Evolutionary conservation across 2,113 vertebrate genomes (phyloP).

Genomic region (Meleagris gallopavo): DNA sequence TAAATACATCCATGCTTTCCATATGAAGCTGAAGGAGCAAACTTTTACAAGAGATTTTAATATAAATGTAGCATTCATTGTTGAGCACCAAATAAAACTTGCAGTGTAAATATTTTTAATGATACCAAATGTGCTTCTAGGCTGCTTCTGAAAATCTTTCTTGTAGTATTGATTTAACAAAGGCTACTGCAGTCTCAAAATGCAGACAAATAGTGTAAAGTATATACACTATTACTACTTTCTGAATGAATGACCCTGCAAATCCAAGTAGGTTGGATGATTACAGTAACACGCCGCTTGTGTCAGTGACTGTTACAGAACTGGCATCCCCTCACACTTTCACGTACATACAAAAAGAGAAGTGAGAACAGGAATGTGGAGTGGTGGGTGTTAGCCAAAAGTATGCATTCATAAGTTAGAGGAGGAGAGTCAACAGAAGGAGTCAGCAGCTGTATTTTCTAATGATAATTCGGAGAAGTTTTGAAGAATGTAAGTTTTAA

Average conservation of each 20-base stretch:
- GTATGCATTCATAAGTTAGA: background rate
- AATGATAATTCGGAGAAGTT: background rate
- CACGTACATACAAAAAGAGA: background rate
- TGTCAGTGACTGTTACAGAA: background rate
- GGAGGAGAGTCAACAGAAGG: background rate
- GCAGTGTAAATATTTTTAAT: background rate
- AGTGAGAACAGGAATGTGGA: background rate
- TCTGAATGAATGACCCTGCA: background rate
- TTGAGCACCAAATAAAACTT: background rate
- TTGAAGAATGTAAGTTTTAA: background rate
- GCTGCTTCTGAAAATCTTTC: background rate
- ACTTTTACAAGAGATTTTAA: background rate
- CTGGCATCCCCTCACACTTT: background rate
- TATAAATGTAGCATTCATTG: background rate
- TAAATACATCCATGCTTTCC: background rate
- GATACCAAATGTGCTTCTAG: background rate
- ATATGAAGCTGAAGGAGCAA: background rate
- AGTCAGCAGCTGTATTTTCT: background rate
- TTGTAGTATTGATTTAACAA: background rate
- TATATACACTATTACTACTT: background rate
- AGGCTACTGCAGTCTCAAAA: background rate
- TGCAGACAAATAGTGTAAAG: slow-evolving; percentile 1
- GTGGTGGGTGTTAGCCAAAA: background rate
- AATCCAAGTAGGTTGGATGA: background rate
- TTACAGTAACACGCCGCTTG: fast-evolving